Evolutionary conservation across 2,113 vertebrate genomes (phyloP).

Genomic region (Onychostoma macrolepis): DNA sequence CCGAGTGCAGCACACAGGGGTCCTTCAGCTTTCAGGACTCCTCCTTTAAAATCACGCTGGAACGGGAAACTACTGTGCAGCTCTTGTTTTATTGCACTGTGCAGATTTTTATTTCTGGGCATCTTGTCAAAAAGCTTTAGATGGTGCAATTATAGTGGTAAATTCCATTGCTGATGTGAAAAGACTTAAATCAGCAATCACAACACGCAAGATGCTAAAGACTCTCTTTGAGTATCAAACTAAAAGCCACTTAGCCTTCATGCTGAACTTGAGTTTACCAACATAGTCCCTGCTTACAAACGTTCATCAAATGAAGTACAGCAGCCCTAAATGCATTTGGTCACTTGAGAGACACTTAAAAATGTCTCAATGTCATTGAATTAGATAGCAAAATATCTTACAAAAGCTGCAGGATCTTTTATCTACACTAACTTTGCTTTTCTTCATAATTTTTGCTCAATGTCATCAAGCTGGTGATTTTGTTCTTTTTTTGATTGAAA

Average conservation of each 20-base stretch:
- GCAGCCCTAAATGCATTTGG: not conserved
- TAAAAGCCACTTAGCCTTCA: constrained; percentile 25
- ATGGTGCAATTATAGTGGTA: constrained; percentile 64
- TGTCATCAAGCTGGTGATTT: not conserved
- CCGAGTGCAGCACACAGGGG: constrained; percentile 64
- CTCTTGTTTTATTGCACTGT: constrained; percentile 63
- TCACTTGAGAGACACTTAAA: not conserved
- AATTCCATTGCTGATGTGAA: constrained; percentile 55
- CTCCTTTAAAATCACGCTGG: constrained; percentile 63
- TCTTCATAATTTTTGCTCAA: not conserved
- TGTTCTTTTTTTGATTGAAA: not conserved
- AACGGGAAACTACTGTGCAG: constrained; percentile 71
- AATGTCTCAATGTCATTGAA: not conserved
- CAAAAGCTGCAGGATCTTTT: not conserved
- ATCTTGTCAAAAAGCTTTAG: constrained; percentile 67
- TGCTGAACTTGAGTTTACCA: not conserved
- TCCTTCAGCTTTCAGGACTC: constrained; percentile 57
- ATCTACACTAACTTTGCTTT: not conserved
- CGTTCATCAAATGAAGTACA: not conserved
- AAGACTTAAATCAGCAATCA: constrained; percentile 50
- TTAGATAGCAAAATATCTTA: not conserved
- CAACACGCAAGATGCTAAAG: constrained; percentile 22
- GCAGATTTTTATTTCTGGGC: constrained; percentile 59
- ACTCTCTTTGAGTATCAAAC: not conserved
- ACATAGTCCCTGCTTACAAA: not conserved